Evolutionary conservation across 1,140 invertebrate species (phyloP).

Genomic region (Papilio glaucus): DNA sequence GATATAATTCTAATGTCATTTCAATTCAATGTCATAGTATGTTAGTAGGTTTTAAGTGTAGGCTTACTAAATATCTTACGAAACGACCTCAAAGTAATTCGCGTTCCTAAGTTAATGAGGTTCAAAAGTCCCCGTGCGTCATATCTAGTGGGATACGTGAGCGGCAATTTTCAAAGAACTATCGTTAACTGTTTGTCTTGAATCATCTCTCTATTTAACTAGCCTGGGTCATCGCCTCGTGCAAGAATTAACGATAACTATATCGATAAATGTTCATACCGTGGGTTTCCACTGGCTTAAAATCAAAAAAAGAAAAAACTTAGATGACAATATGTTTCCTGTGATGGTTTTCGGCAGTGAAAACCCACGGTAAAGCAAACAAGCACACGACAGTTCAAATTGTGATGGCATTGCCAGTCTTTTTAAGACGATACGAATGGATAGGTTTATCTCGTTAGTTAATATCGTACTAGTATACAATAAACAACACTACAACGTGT

Average conservation of each 20-base stretch:
- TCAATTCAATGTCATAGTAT: not conserved
- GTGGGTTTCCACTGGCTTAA: no score
- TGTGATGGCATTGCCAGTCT: no score
- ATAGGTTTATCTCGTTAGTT: no score
- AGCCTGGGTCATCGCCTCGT: not conserved
- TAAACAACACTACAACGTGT: no score
- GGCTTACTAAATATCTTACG: not conserved
- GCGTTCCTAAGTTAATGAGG: not conserved
- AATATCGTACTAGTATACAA: no score
- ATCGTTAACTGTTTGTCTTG: constrained; percentile 4
- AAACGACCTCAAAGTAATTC: not conserved
- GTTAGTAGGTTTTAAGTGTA: not conserved
- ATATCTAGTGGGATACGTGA: not conserved
- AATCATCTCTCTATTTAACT: constrained; percentile 15
- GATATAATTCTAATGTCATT: no score
- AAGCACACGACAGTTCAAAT: no score
- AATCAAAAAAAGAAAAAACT: no score
- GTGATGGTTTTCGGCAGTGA: no score
- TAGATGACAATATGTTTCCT: no score
- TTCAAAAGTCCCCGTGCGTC: not conserved
- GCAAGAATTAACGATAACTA: not conserved
- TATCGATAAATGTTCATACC: not conserved
- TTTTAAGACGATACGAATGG: no score
- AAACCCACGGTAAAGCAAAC: no score
- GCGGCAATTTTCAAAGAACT: constrained; percentile 15